These are phyloP conservation scores for Arvicola amphibius DNA, from an alignment of 2,797 vertebrate genomes.

Conservation along the genomic window DNA sequence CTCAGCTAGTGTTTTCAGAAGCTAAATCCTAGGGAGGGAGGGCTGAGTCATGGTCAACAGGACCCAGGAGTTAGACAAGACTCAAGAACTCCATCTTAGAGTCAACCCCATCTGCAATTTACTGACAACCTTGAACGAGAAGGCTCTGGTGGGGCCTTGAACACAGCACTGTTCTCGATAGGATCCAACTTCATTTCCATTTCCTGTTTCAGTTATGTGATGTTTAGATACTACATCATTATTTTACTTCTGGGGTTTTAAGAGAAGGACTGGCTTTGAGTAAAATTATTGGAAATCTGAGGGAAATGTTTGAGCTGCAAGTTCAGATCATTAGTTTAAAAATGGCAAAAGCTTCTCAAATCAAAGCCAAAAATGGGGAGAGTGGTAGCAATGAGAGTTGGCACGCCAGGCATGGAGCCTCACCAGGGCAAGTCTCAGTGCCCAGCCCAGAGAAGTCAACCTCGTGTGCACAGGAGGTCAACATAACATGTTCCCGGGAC, in stretches of 20 bases:
- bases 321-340: neutral
- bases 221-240: neutral
- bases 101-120: neutral
- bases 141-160: neutral
- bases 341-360: neutral
- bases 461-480: neutral
- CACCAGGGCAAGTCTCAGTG: neutral
- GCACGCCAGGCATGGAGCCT: neutral
- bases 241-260: slow-evolving; percentile 41
- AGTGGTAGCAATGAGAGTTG: neutral
- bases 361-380: neutral
- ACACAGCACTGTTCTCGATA: neutral
- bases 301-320: neutral
- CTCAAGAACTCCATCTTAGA: neutral
- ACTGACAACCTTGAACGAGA: neutral
- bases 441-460: neutral
- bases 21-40: slow-evolving; percentile 7
- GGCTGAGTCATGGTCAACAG: neutral
- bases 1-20: neutral
- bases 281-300: slow-evolving; percentile 11
- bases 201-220: neutral
- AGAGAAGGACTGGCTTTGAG: slow-evolving; percentile 16
- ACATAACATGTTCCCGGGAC: neutral
- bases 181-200: neutral
- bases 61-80: neutral